Conservation (phyloP, 2,113 vertebrate species). For the Otolemur garnettii region DNA sequence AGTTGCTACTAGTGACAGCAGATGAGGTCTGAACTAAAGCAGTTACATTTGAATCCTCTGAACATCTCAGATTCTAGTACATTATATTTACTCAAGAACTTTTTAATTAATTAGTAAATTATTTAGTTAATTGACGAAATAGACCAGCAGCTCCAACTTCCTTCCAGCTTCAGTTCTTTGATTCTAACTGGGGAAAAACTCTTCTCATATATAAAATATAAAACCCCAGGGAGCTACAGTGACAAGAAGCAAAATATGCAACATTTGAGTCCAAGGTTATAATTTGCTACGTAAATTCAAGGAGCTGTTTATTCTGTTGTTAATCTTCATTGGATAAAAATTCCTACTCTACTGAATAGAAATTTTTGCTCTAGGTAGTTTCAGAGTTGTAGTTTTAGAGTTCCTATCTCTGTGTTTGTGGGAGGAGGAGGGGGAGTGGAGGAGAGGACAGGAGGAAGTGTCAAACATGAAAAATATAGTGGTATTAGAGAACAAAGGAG, state of each 20-base stretch:
- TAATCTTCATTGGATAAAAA: not conserved
- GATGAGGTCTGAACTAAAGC: not conserved
- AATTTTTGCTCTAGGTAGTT: not conserved
- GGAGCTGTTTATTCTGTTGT: not conserved
- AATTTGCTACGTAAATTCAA: not conserved
- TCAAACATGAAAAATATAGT: not conserved
- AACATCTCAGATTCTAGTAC: not conserved
- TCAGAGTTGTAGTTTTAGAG: not conserved
- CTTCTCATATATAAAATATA: not conserved
- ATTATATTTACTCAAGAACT: not conserved
- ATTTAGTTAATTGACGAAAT: not conserved
- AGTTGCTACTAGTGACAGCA: not conserved
- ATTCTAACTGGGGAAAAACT: not conserved
- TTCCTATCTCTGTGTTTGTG: not conserved
- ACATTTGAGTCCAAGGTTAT: not conserved
- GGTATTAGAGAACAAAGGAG: not conserved
- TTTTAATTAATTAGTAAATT: not conserved
- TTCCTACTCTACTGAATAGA: not conserved
- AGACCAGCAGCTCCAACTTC: not conserved
- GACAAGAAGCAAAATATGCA: not conserved
- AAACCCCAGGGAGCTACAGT: not conserved
- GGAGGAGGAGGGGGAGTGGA: not conserved
- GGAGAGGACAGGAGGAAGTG: not conserved
- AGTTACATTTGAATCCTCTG: not conserved
- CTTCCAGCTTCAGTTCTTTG: not conserved